Conservation (phyloP, 2,888 invertebrate species). For the Aphodius granarius region DNA sequence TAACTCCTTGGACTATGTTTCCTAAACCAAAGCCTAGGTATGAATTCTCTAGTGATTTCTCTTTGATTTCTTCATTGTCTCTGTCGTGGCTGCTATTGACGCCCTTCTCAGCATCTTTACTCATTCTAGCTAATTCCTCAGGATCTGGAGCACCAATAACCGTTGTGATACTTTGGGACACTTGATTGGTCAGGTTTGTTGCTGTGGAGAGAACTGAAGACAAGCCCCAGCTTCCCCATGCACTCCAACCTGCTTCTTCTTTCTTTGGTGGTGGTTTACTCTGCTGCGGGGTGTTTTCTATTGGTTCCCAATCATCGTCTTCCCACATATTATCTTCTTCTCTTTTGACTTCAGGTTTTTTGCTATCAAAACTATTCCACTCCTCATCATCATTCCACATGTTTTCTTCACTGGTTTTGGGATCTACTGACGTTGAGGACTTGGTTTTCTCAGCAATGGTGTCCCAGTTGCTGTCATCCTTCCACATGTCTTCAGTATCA, state of each 20-base stretch:
- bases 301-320: conserved; percentile 46
- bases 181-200: conserved; percentile 75
- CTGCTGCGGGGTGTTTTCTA: conserved; percentile 28
- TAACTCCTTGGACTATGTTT: conserved; percentile 67
- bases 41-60: conserved; percentile 19
- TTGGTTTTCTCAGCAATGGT: neutral
- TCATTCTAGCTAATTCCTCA: conserved; percentile 68
- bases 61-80: conserved; percentile 5
- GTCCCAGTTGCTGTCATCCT: neutral
- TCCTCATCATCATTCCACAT: conserved; percentile 56
- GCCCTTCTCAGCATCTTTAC: conserved; percentile 41
- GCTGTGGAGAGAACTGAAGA: conserved; percentile 77
- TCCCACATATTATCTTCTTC: conserved; percentile 53
- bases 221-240: conserved; percentile 78
- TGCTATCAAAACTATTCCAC: neutral
- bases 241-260: conserved; percentile 49
- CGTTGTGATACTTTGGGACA: conserved; percentile 77
- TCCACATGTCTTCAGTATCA: conserved; percentile 31
- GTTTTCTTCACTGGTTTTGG: conserved; percentile 18
- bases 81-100: conserved; percentile 23
- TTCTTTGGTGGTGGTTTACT: neutral
- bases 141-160: conserved; percentile 83
- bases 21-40: conserved; percentile 59
- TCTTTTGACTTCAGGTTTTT: conserved; percentile 12
- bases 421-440: conserved; percentile 7